Evolutionary conservation across 2,888 invertebrate species (phyloP), one percentile per base, ranked within the genome.

Genomic region (Athalia cordata): DNA sequence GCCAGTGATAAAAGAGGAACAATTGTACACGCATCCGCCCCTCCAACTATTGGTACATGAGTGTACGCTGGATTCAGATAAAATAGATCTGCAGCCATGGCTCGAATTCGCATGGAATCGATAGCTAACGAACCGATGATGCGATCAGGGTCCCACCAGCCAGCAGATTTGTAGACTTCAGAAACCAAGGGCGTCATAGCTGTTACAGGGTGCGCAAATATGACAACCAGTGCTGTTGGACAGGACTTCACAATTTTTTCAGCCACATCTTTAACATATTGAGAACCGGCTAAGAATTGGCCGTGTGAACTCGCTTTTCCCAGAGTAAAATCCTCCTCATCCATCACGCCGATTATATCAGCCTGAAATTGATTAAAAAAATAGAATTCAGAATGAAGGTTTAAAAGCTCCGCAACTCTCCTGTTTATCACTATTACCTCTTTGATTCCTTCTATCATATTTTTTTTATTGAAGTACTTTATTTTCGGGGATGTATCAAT

Each of bases 321-420:
- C 65, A 81, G 66, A 3, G 80, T 70, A 50, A 83, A 80, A 78
- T 89, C 83, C 4, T 80, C 80, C 67, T 88, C 86, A 66, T 89
- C 88, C 87, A 89, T 86, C 65, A 89, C 79, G 9, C 87, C 89
- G n/a, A 89, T 82, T 52, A 89, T 85, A 70, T 88, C 85, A 66
- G 82, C 76, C 89, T 89, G 29, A 29, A 76, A 47, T 13, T 15
- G 43, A 29, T 47, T 13, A 11, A 64, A 49, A 43, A 61, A 50
- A 45, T 47, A 50, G 11, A 64, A 67, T n/a, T n/a, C 43, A 9
- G n/a, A 61, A n/a, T 8, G 65, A 65, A 9, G 13, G 6, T 55
- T 15, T 68, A 3, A 4, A 8, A 11, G 74, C 50, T 59, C 9
- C n/a, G 55, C 50, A 15, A 59, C 29, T 15, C 65, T 66, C 7